phyloP scores from a whole-genome alignment of 2,888 invertebrate species.

The Eilema sororculum region DNA sequence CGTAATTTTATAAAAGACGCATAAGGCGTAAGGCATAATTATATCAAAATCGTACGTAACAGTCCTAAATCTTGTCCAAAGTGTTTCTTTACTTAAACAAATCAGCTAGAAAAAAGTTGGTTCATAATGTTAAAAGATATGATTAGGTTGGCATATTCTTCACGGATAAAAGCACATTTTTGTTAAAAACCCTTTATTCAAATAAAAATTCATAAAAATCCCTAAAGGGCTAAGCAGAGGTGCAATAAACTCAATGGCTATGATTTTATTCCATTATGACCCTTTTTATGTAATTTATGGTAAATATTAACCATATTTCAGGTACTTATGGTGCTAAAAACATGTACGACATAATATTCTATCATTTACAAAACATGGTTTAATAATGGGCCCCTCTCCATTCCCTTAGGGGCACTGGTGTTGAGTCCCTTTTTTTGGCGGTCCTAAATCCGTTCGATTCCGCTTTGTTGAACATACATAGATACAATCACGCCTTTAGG shows the following conservation, averaged over 20 bases:
- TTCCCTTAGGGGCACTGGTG: background rate
- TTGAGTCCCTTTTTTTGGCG: background rate
- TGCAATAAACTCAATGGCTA: background rate
- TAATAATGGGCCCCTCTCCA: background rate
- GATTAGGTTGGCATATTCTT: background rate
- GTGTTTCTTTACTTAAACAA: too few species aligned
- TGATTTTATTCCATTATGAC: slow-evolving; percentile 1
- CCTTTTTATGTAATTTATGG: slow-evolving; percentile 1
- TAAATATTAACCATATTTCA: background rate
- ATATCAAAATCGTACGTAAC: too few species aligned
- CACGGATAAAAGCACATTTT: background rate
- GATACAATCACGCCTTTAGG: too few species aligned
- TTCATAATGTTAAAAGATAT: background rate
- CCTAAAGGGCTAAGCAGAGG: background rate
- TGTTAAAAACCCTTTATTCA: background rate
- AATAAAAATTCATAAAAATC: background rate
- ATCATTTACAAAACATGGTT: slow-evolving; percentile 4
- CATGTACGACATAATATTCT: background rate
- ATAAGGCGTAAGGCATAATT: too few species aligned
- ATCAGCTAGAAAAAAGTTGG: background rate
- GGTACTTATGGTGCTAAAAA: slow-evolving; percentile 4
- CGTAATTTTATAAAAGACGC: too few species aligned
- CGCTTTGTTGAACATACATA: background rate
- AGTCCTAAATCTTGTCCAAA: too few species aligned
- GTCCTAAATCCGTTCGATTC: background rate